Percentiles rank a stretch among this genome's conserved stretches.
Conservation (phyloP, 2,113 vertebrate genomes). For the Heliornis fulica region DNA sequence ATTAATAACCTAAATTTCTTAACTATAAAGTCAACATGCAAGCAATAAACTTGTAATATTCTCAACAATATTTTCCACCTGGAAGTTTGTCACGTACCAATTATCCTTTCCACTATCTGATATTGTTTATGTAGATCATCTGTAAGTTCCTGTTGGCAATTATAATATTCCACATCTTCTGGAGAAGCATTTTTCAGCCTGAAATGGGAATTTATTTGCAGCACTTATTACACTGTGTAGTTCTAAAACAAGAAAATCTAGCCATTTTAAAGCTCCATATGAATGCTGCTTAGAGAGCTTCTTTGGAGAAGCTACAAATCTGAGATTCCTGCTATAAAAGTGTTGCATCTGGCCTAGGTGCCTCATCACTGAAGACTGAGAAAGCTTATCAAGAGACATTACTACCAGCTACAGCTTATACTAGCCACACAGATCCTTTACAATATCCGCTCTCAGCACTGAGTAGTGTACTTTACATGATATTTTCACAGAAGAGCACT, state of each 20-base stretch:
- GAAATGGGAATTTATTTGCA: conserved; percentile 13
- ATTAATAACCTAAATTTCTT: neutral
- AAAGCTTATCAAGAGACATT: neutral
- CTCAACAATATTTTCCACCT: neutral
- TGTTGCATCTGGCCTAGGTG: neutral
- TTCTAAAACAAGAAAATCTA: neutral
- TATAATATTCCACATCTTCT: conserved; percentile 94
- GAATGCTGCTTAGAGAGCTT: neutral
- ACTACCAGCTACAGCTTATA: neutral
- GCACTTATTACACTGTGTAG: neutral
- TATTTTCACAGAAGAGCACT: neutral
- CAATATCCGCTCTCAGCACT: neutral
- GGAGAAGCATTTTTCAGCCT: conserved; percentile 93
- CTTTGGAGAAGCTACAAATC: neutral
- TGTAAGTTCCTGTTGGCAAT: conserved; percentile 92
- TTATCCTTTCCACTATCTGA: conserved; percentile 92
- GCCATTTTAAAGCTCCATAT: neutral
- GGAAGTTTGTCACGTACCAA: conserved; percentile 75
- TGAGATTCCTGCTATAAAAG: neutral
- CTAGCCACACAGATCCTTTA: neutral
- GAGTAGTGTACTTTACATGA: neutral
- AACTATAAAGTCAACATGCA: conserved; percentile 7
- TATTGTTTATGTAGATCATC: conserved; percentile 94
- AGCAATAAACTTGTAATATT: neutral
- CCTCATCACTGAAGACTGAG: neutral